Conservation (phyloP, 1,140 invertebrate genomes). For the Theocolax elegans region DNA sequence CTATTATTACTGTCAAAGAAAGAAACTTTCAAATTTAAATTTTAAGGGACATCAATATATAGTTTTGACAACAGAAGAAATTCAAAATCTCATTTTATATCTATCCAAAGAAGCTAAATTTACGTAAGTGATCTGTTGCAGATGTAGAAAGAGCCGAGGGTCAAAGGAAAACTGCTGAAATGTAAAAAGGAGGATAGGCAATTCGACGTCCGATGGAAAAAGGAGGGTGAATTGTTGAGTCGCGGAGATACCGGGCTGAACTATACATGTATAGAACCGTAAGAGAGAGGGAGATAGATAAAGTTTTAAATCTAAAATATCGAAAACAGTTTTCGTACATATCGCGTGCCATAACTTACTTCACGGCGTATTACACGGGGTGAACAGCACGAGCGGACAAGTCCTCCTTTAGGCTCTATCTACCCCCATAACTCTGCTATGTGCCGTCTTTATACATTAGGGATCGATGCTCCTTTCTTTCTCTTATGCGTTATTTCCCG, state of each 20-base stretch:
- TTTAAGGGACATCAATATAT: too few relatives aligned
- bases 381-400: slow-evolving; percentile 1
- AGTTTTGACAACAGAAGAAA: too few relatives aligned
- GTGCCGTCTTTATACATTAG: neutral
- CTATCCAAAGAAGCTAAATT: too few relatives aligned
- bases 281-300: neutral
- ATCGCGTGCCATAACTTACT: slow-evolving; percentile 35
- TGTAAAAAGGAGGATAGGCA: slow-evolving; percentile 8
- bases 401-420: slow-evolving; percentile 18
- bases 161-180: slow-evolving; percentile 27
- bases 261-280: too few relatives aligned
- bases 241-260: too few relatives aligned
- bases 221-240: too few relatives aligned
- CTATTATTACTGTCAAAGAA: too few relatives aligned
- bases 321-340: slow-evolving; percentile 40
- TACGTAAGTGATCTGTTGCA: too few relatives aligned
- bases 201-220: neutral
- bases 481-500: neutral
- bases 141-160: too few relatives aligned
- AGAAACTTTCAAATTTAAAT: too few relatives aligned
- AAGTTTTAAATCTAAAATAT: slow-evolving; percentile 39
- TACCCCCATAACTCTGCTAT: slow-evolving; percentile 28
- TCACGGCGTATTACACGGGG: slow-evolving; percentile 23
- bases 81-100: too few relatives aligned
- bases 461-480: slow-evolving; percentile 21